Evolutionary conservation across 2,888 invertebrate species (phyloP).

Genomic region (Cryptops parisi): DNA sequence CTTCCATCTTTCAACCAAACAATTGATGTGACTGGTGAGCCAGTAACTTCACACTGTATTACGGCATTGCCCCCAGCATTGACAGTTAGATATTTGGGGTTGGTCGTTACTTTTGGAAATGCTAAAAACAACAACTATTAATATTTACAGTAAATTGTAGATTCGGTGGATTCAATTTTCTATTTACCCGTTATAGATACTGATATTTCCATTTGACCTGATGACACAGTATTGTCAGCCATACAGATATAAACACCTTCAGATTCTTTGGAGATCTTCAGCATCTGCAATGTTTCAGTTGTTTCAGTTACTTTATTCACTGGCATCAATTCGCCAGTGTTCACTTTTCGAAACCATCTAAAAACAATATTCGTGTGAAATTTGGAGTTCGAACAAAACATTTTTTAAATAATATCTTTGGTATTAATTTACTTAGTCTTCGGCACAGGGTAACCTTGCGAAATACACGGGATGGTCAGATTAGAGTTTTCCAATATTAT

Average conservation of each 20-base stretch:
- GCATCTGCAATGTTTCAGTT: too few species aligned
- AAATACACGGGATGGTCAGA: background rate
- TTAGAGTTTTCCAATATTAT: background rate
- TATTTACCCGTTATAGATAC: too few species aligned
- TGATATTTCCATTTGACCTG: background rate
- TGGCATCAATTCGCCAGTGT: too few species aligned
- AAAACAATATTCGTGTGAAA: too few species aligned
- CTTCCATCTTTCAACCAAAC: conserved; percentile 5
- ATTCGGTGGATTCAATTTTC: too few species aligned
- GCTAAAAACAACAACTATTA: background rate
- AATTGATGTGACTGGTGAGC: background rate
- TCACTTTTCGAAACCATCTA: too few species aligned
- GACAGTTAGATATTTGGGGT: background rate
- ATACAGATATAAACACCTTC: background rate
- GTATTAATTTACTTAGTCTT: background rate
- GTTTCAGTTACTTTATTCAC: too few species aligned
- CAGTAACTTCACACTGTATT: background rate
- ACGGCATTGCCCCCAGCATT: background rate
- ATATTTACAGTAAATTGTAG: too few species aligned
- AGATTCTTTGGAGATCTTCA: too few species aligned
- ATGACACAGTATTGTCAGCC: background rate
- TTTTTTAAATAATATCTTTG: too few species aligned
- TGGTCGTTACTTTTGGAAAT: background rate
- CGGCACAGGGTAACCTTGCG: conserved; percentile 1
- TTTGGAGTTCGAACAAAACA: too few species aligned